These are phyloP conservation scores for Typhlomys cinereus DNA, from an alignment of 2,113 vertebrate species.

Conservation along the genomic window DNA sequence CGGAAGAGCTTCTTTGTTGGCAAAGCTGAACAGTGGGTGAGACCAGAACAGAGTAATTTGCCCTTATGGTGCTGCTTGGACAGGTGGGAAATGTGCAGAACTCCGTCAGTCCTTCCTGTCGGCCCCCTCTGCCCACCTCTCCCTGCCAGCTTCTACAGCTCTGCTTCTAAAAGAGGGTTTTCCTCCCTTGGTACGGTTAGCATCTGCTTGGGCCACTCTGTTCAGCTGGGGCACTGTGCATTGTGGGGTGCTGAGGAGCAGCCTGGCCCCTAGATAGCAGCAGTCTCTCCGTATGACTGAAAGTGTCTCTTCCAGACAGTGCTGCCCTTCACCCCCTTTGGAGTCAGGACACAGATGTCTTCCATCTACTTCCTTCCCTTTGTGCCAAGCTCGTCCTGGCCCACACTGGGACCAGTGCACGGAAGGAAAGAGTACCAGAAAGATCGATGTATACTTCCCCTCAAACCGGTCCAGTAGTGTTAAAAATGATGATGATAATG, in stretches of 20 bases:
- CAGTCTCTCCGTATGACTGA: accelerated
- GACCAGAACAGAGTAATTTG: not conserved
- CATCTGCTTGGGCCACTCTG: accelerated
- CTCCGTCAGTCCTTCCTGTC: not conserved
- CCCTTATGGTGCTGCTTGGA: not conserved
- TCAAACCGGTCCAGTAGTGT: not conserved
- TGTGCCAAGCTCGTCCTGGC: not conserved
- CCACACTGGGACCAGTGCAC: not conserved
- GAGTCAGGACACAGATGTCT: no score
- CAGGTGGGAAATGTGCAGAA: not conserved
- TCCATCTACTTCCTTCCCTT: not conserved
- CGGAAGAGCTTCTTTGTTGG: not conserved
- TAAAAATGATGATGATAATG: not conserved
- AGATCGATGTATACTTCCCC: not conserved
- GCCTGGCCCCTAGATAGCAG: accelerated
- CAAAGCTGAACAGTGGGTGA: not conserved
- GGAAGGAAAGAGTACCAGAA: not conserved
- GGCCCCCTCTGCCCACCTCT: accelerated
- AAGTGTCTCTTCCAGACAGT: not conserved
- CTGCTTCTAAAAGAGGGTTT: not conserved
- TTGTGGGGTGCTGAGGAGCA: not conserved
- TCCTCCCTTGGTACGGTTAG: not conserved
- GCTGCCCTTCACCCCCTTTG: no score
- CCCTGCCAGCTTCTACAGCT: no score
- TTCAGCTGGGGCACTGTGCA: not conserved